These are phyloP conservation scores for Cyphomyrmex costatus DNA, from an alignment of 1,140 invertebrate species.

Conservation along the genomic window DNA sequence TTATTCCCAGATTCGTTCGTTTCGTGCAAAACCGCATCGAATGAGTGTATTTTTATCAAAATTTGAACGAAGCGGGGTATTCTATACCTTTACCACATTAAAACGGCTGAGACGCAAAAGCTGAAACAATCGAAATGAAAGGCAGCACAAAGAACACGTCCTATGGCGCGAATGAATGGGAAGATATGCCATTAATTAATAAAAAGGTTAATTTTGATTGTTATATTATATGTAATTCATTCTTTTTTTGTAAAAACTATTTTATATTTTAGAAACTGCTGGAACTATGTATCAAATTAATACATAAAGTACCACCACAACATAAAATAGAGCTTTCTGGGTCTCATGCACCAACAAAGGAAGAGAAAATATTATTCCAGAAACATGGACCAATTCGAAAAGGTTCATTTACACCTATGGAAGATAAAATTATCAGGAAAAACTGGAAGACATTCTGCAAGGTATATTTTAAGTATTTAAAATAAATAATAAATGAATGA, in stretches of 20 bases:
- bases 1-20: no score
- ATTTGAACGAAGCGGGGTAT: no score
- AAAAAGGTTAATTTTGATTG: slow-evolving; percentile 41
- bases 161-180: no score
- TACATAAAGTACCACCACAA: slow-evolving; percentile 79
- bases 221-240: slow-evolving; percentile 20
- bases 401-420: slow-evolving; percentile 71
- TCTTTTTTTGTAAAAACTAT: background rate
- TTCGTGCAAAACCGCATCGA: no score
- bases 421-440: slow-evolving; percentile 79
- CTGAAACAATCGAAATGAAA: no score
- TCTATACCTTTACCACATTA: no score
- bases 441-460: slow-evolving; percentile 84
- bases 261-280: slow-evolving; percentile 75
- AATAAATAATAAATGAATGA: no score
- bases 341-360: slow-evolving; percentile 55
- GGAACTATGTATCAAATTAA: slow-evolving; percentile 72
- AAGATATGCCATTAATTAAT: slow-evolving; percentile 17
- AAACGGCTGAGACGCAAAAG: no score
- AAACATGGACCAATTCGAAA: slow-evolving; percentile 75
- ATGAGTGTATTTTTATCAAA: no score
- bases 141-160: no score
- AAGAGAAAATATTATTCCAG: slow-evolving; percentile 73
- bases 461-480: slow-evolving; percentile 67
- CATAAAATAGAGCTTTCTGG: slow-evolving; percentile 78